Evolutionary conservation across 2,113 vertebrate species (phyloP).

Genomic region (Grallaria varia): DNA sequence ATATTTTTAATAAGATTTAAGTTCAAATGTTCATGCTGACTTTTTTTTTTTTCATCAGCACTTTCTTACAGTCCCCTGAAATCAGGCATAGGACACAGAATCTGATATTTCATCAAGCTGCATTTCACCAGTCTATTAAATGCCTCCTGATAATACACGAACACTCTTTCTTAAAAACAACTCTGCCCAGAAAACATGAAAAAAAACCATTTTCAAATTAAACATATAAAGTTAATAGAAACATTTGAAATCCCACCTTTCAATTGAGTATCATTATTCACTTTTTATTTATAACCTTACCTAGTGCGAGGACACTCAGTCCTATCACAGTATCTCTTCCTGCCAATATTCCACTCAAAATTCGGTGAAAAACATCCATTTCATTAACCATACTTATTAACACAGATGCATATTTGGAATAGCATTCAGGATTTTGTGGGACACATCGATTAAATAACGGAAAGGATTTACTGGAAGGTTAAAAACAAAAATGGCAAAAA

Average conservation of each 20-base stretch:
- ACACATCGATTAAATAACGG: slow-evolving; percentile 79
- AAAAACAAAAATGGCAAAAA: slow-evolving; percentile 30
- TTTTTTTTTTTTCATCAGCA: not conserved
- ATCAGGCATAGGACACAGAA: not conserved
- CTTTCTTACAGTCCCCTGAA: not conserved
- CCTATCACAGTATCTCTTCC: slow-evolving; percentile 75
- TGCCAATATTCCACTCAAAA: slow-evolving; percentile 77
- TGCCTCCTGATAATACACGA: not conserved
- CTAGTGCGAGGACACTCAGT: slow-evolving; percentile 74
- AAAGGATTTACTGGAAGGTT: slow-evolving; percentile 72
- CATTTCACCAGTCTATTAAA: not conserved
- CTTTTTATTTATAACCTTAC: slow-evolving; percentile 56
- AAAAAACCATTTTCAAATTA: not conserved
- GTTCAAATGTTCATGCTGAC: not conserved
- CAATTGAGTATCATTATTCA: not conserved
- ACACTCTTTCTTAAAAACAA: not conserved
- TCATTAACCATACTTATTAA: slow-evolving; percentile 73
- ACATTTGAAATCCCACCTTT: not conserved
- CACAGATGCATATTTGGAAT: slow-evolving; percentile 70
- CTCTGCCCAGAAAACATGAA: not conserved
- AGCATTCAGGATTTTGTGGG: slow-evolving; percentile 77
- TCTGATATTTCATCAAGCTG: not conserved
- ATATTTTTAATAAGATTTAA: not conserved
- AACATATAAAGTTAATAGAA: not conserved
- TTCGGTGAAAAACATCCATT: slow-evolving; percentile 71